Evolutionary conservation across 2,797 vertebrate genomes (phyloP).

Genomic region (Syngnathus acus): DNA sequence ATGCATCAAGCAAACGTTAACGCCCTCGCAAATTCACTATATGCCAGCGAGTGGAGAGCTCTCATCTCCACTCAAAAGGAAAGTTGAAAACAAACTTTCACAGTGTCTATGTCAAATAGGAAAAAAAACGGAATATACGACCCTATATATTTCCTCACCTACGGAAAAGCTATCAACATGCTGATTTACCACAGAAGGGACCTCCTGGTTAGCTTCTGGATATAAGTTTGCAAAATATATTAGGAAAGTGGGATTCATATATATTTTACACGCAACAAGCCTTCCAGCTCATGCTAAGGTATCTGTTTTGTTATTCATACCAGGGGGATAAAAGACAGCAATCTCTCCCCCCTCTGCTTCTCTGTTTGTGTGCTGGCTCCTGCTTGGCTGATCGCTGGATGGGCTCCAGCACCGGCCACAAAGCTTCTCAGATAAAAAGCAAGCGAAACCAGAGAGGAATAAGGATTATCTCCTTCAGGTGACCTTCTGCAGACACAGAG

Average conservation of each 20-base stretch:
- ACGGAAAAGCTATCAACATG: slow-evolving; percentile 19
- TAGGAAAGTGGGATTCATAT: slow-evolving; percentile 45
- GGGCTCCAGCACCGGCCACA: slow-evolving; percentile 44
- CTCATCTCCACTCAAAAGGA: slow-evolving; percentile 11
- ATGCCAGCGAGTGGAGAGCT: neutral
- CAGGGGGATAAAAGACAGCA: slow-evolving; percentile 54
- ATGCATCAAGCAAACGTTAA: neutral
- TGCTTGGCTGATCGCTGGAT: slow-evolving; percentile 49
- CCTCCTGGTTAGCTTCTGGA: slow-evolving; percentile 36
- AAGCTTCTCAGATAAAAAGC: slow-evolving; percentile 58
- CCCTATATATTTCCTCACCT: slow-evolving; percentile 28
- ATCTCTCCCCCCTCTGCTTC: slow-evolving; percentile 42
- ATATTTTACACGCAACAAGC: slow-evolving; percentile 51
- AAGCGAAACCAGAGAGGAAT: slow-evolving; percentile 51
- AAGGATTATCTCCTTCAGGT: slow-evolving; percentile 68
- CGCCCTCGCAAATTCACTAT: slow-evolving; percentile 7
- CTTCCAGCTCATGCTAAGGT: slow-evolving; percentile 30
- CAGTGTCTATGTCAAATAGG: slow-evolving; percentile 24
- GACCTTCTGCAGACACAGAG: slow-evolving; percentile 57
- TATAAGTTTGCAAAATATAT: slow-evolving; percentile 47
- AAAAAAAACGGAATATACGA: slow-evolving; percentile 33
- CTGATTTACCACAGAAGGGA: slow-evolving; percentile 16
- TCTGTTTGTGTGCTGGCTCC: slow-evolving; percentile 34
- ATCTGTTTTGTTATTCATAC: slow-evolving; percentile 55
- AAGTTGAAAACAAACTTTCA: slow-evolving; percentile 31